Conservation (phyloP, 2,113 vertebrate genomes). For the Rhadina sibilatrix region DNA sequence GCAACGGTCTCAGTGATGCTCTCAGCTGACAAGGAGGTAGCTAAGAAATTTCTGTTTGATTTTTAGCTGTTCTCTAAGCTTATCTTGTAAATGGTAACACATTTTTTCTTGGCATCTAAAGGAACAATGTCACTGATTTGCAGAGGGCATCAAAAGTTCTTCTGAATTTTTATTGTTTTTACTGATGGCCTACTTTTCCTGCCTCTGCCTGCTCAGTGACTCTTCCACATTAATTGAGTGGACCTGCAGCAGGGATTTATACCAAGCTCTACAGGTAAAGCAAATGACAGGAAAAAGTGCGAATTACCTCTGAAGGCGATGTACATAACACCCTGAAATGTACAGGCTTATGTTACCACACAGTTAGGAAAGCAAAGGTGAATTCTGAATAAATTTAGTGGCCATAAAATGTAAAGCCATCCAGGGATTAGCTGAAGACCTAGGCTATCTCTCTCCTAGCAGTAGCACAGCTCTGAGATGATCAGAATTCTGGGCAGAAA, state of each 20-base stretch:
- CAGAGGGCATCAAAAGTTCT: background rate
- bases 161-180: constrained; percentile 10
- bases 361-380: background rate
- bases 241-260: background rate
- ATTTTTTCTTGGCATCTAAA: background rate
- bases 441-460: background rate
- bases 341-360: background rate
- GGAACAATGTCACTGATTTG: background rate
- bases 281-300: background rate
- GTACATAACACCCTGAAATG: background rate
- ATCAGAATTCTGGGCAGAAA: background rate
- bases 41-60: background rate
- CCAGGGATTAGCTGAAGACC: background rate
- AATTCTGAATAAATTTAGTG: background rate
- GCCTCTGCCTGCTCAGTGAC: background rate
- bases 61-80: constrained; percentile 1
- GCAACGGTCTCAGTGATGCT: background rate
- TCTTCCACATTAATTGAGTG: background rate
- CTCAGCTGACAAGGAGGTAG: background rate
- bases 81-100: background rate
- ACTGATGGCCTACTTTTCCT: background rate
- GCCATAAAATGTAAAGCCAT: background rate
- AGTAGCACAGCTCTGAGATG: background rate
- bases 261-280: background rate
- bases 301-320: background rate